Conservation (phyloP, 2,797 vertebrate genomes). For the Ibycter americanus region DNA sequence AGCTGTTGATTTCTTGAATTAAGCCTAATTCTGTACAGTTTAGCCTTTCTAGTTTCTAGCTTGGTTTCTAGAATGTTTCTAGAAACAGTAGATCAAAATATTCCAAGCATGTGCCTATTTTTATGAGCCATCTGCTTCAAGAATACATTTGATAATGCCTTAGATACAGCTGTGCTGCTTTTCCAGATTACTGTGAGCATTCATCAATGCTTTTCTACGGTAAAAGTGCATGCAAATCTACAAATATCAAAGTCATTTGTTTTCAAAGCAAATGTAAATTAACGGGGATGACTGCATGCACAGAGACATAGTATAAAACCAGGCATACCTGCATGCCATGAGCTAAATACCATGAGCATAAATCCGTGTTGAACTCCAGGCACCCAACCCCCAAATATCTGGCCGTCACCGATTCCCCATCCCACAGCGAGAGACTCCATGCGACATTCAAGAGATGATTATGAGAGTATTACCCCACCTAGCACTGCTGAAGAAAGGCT, state of each 20-base stretch:
- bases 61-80: background rate
- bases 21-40: background rate
- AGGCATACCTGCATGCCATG: background rate
- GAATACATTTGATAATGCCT: background rate
- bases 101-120: background rate
- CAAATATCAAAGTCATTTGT: background rate
- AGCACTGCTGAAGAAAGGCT: constrained; percentile 43
- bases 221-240: background rate
- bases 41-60: background rate
- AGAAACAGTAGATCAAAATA: background rate
- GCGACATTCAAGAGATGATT: background rate
- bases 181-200: background rate
- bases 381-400: background rate
- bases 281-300: background rate
- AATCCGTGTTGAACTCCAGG: background rate
- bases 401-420: accelerated
- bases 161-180: background rate
- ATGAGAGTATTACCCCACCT: constrained; percentile 2
- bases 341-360: background rate
- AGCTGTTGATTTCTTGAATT: background rate
- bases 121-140: background rate
- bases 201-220: background rate
- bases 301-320: accelerated
- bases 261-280: background rate
- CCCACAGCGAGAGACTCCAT: background rate